A percentile compares a stretch with the other conserved stretches of the same genome.
phyloP scores from a whole-genome alignment of 2,888 invertebrate species.

The Petrolisthes cinctipes region DNA sequence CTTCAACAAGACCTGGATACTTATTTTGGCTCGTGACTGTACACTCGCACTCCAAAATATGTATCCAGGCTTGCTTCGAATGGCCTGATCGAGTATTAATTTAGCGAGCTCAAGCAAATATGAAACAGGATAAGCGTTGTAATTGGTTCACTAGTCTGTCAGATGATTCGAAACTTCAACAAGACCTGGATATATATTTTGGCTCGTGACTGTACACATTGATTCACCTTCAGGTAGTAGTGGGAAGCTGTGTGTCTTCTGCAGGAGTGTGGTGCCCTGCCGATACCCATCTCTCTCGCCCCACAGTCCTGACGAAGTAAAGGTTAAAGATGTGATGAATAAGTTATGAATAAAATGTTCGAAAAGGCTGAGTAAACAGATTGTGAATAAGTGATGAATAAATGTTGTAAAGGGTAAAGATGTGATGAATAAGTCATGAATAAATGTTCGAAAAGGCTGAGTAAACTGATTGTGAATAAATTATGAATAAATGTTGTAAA shows the following conservation, averaged over 20 bases:
- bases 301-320: constrained; percentile 67
- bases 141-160: no score
- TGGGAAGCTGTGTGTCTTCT: constrained; percentile 68
- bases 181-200: no score
- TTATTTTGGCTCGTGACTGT: no score
- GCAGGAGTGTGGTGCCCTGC: constrained; percentile 68
- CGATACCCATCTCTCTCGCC: constrained; percentile 68
- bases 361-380: neutral
- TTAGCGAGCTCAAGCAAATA: no score
- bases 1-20: no score
- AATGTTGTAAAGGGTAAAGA: neutral
- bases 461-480: no score
- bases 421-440: neutral
- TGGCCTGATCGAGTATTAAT: no score
- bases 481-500: neutral
- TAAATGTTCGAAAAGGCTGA: neutral
- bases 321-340: neutral
- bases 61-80: no score
- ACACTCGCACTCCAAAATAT: no score
- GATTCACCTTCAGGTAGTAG: constrained; percentile 39
- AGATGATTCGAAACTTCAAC: no score
- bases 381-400: neutral
- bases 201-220: no score
- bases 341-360: neutral
- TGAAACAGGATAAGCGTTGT: no score